Base-by-base conservation (phyloP, 2,888 invertebrate genomes). In the Leptothorax acervorum region DNA sequence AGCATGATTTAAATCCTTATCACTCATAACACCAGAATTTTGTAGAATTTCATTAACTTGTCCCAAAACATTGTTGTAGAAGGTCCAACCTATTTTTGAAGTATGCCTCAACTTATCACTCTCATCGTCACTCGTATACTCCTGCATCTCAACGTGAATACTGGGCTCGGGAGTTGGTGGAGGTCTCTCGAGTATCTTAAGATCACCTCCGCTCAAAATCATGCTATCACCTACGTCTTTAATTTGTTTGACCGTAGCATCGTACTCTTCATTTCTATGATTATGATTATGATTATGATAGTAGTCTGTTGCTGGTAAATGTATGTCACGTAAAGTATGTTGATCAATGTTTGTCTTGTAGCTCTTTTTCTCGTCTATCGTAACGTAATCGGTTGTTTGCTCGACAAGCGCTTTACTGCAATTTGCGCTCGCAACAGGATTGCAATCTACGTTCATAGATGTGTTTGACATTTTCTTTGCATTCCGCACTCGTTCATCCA, bases 21-120 rank as follows among this genome's bases (percentile, higher is more conserved):
- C 85, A 1, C 91, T 89, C 1, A 84, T 66, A 74, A 91, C 89
- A n/a, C 91, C 92, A n/a, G 95, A 94, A 87, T 95, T 95, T 88
- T 95, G 95, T 71, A 96, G 92, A 85, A 96, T 95, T 89, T 96
- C 95, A 92, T 96, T 96, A 0, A 96, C 96, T 92, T 96, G 96
- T 1, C 95, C 95, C 95, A 97, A 96, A 84, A 97, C 96, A 95
- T 97, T 97, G 91, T 97, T 96, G 91, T 97, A 97, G 93, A 97
- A 96, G 4, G 97, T 97, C 96, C 96, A 96, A 86, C 97, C 97
- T 89, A 96, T 95, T 93, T 96, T 96, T 42, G 96, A 95, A 66
- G 96, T 95, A 91, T 92, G 92, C 48, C 94, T 94, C 1, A 95
- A 94, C 68, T 96, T 96, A 88, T 96, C 96, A 75, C 96, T 96